Percentiles rank a stretch among this genome's conserved stretches.
Evolutionary conservation across 1,140 invertebrate species (phyloP).

Genomic region (Euwallacea fornicatus): DNA sequence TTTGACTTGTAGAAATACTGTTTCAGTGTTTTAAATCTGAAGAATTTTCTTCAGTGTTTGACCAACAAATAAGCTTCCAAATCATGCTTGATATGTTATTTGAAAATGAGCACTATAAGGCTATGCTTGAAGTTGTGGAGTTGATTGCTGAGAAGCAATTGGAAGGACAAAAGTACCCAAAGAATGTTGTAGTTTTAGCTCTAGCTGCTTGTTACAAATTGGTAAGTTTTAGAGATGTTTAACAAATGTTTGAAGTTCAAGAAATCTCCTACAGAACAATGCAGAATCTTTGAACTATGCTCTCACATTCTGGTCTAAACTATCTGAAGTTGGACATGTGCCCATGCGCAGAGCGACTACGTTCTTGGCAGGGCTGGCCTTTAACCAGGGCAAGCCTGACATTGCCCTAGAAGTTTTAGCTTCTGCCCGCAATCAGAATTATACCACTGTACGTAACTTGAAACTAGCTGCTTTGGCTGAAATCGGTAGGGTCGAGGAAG

Average conservation of each 20-base stretch:
- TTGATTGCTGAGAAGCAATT: conserved; percentile 60
- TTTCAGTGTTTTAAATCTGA: conserved; percentile 68
- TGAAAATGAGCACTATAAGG: conserved; percentile 67
- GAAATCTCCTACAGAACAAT: conserved; percentile 62
- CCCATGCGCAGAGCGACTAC: conserved; percentile 63
- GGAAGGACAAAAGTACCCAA: conserved; percentile 65
- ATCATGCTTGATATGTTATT: conserved; percentile 74
- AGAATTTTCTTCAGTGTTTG: conserved; percentile 65
- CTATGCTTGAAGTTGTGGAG: conserved; percentile 68
- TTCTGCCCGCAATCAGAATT: conserved; percentile 57
- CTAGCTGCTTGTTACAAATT: conserved; percentile 75
- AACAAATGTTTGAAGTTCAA: not conserved
- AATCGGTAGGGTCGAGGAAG: conserved; percentile 66
- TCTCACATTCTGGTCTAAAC: conserved; percentile 61
- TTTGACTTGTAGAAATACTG: conserved; percentile 7
- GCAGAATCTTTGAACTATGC: conserved; percentile 67
- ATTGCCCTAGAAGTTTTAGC: conserved; percentile 68
- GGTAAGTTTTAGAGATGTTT: conserved; percentile 63
- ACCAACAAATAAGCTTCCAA: conserved; percentile 69
- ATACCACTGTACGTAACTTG: conserved; percentile 67
- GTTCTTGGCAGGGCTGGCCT: conserved; percentile 66
- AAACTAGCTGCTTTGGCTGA: conserved; percentile 62
- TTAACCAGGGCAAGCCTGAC: conserved; percentile 69
- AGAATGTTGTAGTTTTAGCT: conserved; percentile 65
- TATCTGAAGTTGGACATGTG: conserved; percentile 57